Evolutionary conservation across 2,888 invertebrate genomes (phyloP), one percentile per base, ranked within the genome.

Genomic region (Netelia fuscicornis): DNA sequence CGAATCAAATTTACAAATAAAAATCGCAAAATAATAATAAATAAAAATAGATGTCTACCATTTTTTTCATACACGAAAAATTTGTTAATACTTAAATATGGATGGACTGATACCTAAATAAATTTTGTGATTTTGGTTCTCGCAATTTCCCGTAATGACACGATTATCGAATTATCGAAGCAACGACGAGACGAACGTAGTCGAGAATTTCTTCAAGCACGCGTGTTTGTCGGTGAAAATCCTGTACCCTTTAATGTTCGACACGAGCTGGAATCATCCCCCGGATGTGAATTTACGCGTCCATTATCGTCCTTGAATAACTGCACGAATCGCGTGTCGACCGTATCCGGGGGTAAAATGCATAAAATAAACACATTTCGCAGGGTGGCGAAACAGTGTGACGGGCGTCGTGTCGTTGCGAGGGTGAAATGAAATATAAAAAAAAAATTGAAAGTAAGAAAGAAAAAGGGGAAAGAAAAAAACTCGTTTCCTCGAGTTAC

Each of bases 331-430:
- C 6, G 20, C 20, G 30, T 30, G 30, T 30, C 30, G 30, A 30
- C 30, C 30, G 30, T 30, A n/a, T 30, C 60, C 13, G 42, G n/a
- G 23, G 62, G 10, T 20, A 48, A 25, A 20, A 23, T 20, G 25
- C 17, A 52, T 25, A 68, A 56, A 75, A 1, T 20, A 58, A 58
- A 58, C 58, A 58, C 68, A 52, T 77, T 58, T 60, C 58, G 48
- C 52, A 68, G 60, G 5, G 37, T 68, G 56, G 48, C 62, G 64
- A 76, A 71, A 81, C 48, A 71, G 71, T 30, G 30, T 30, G 58
- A 20, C 58, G 20, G 17, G 6, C 58, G 68, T 37, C 37, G 37
- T 10, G 17, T 25, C 5, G 30, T 25, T n/a, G 8, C 30, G 42
- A 17, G 5, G 52, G 52, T n/a, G 25, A 70, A 56, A 37, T 11